Percentiles rank a stretch among this genome's conserved stretches.
phyloP scores from a whole-genome alignment of 2,797 vertebrate genomes.

The Liasis olivaceus region DNA sequence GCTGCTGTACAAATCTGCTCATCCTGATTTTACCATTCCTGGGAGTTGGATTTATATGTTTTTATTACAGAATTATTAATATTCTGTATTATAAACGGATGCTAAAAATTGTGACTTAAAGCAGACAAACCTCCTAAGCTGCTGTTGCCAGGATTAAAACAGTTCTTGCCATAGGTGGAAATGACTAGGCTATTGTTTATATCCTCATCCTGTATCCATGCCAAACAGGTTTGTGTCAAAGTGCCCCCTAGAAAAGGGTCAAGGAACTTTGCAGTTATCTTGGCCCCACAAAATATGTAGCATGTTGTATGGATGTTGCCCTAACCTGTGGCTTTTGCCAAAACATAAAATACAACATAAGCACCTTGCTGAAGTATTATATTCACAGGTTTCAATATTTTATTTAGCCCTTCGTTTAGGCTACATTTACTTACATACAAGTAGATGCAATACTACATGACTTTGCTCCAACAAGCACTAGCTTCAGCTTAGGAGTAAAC shows the following conservation, averaged over 20 bases:
- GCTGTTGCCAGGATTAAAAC: neutral
- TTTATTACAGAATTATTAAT: neutral
- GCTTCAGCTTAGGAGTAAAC: neutral
- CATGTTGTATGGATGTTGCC: neutral
- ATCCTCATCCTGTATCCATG: neutral
- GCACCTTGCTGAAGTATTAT: no score
- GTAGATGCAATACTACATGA: neutral
- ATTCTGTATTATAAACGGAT: neutral
- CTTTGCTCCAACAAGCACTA: neutral
- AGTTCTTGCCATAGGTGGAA: neutral
- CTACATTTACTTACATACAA: neutral
- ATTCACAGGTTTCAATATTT: neutral
- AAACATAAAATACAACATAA: neutral
- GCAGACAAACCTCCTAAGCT: neutral
- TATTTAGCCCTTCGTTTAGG: neutral
- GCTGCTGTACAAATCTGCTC: neutral
- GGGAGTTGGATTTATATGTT: neutral
- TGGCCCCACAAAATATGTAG: neutral
- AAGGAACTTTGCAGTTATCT: neutral
- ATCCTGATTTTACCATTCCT: neutral
- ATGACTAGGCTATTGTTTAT: neutral
- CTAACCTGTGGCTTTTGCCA: neutral
- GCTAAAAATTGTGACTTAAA: neutral
- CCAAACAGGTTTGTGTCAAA: constrained; percentile 1
- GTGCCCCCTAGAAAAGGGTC: neutral